phyloP scores from a whole-genome alignment of 2,113 vertebrate species.

The Pseudonaja textilis region DNA sequence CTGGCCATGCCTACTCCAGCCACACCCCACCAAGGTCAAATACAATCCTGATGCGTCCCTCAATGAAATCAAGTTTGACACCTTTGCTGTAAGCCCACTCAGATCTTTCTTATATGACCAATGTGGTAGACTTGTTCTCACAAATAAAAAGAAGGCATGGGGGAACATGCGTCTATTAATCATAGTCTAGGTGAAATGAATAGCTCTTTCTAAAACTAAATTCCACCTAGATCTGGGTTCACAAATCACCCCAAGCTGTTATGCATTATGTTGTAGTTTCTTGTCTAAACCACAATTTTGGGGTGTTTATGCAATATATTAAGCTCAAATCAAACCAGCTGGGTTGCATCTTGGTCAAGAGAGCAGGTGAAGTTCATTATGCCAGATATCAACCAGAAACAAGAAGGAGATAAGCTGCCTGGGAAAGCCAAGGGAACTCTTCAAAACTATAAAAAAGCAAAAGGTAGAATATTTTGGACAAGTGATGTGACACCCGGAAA shows the following conservation, averaged over 20 bases:
- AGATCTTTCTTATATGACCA: too few species aligned
- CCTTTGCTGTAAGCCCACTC: too few species aligned
- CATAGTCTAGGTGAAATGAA: background rate
- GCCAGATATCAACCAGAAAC: too few species aligned
- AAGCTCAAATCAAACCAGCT: background rate
- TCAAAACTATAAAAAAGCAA: too few species aligned
- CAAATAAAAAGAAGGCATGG: background rate
- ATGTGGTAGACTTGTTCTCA: background rate
- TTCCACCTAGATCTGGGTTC: background rate
- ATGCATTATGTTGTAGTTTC: background rate
- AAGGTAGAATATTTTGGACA: too few species aligned
- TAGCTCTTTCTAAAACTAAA: background rate
- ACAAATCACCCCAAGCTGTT: background rate
- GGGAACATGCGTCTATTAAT: background rate
- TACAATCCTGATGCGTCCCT: too few species aligned
- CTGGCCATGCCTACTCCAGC: too few species aligned
- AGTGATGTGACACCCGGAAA: too few species aligned
- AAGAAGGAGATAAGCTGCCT: too few species aligned
- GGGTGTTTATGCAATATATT: background rate
- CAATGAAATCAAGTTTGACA: too few species aligned
- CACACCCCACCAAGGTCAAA: too few species aligned
- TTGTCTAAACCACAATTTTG: background rate
- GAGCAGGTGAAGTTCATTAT: background rate
- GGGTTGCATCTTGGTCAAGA: background rate
- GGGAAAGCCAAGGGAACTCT: too few species aligned